phyloP scores from a whole-genome alignment of 2,888 invertebrate genomes.

The Acronicta psi region DNA sequence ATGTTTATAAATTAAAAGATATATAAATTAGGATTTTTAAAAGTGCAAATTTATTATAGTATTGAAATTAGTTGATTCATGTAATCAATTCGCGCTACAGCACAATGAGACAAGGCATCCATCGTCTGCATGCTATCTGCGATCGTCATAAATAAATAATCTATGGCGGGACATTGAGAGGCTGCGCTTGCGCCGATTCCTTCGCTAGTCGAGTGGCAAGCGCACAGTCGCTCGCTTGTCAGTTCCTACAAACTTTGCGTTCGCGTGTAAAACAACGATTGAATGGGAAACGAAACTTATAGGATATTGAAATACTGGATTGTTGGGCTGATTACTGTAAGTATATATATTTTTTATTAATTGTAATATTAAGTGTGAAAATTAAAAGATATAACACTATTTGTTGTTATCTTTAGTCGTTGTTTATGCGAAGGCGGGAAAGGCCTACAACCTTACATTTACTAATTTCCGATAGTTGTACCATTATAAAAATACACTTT shows the following conservation, averaged over 20 bases:
- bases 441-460: too few species aligned
- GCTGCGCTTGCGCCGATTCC: constrained; percentile 66
- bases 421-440: too few species aligned
- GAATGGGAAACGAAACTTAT: constrained; percentile 53
- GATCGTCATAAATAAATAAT: constrained; percentile 51
- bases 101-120: constrained; percentile 3
- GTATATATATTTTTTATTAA: constrained; percentile 20
- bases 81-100: constrained; percentile 6
- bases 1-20: too few species aligned
- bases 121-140: constrained; percentile 26
- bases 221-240: constrained; percentile 64
- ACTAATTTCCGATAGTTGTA: too few species aligned
- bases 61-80: not conserved
- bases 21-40: too few species aligned
- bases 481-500: too few species aligned
- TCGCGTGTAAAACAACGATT: constrained; percentile 44
- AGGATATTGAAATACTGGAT: constrained; percentile 34
- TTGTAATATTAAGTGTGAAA: not conserved
- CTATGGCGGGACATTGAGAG: constrained; percentile 59
- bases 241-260: constrained; percentile 48
- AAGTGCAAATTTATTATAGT: too few species aligned
- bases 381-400: too few species aligned
- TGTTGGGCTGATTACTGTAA: constrained; percentile 40
- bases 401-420: too few species aligned
- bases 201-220: constrained; percentile 66